These are phyloP conservation scores for Chironomus striatipennis DNA, from an alignment of 1,140 invertebrate genomes.

Conservation along the genomic window DNA sequence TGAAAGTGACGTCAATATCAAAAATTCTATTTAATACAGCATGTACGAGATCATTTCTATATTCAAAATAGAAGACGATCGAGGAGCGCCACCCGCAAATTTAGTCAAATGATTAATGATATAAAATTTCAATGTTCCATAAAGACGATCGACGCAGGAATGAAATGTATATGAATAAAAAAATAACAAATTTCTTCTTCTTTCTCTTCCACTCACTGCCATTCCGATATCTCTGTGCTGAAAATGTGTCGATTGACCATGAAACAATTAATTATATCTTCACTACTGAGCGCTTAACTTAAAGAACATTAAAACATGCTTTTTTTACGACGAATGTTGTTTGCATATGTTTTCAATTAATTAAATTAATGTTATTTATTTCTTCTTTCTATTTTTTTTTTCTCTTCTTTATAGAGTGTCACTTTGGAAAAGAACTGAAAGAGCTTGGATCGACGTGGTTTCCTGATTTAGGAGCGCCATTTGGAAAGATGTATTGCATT, in stretches of 20 bases:
- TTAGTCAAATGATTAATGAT: too few species aligned
- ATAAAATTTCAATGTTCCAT: too few species aligned
- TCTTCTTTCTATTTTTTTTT: conserved; percentile 26
- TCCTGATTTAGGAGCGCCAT: conserved; percentile 80
- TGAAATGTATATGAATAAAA: too few species aligned
- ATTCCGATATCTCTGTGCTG: too few species aligned
- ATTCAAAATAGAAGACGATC: too few species aligned
- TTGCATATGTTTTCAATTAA: neutral
- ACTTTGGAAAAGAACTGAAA: conserved; percentile 74
- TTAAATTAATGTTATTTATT: conserved; percentile 20
- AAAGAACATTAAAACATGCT: neutral
- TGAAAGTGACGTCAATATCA: too few species aligned
- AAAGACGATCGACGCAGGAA: too few species aligned
- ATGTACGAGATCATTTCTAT: too few species aligned
- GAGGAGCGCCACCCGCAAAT: too few species aligned
- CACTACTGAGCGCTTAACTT: neutral
- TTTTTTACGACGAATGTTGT: neutral
- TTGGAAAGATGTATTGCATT: conserved; percentile 88
- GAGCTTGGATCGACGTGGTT: conserved; percentile 83
- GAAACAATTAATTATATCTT: conserved; percentile 1
- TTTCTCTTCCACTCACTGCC: too few species aligned
- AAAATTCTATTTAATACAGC: too few species aligned
- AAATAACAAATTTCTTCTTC: too few species aligned
- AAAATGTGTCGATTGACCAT: neutral
- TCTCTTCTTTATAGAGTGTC: conserved; percentile 70